phyloP scores from a whole-genome alignment of 2,888 invertebrate genomes.

The Yponomeuta cagnagella region DNA sequence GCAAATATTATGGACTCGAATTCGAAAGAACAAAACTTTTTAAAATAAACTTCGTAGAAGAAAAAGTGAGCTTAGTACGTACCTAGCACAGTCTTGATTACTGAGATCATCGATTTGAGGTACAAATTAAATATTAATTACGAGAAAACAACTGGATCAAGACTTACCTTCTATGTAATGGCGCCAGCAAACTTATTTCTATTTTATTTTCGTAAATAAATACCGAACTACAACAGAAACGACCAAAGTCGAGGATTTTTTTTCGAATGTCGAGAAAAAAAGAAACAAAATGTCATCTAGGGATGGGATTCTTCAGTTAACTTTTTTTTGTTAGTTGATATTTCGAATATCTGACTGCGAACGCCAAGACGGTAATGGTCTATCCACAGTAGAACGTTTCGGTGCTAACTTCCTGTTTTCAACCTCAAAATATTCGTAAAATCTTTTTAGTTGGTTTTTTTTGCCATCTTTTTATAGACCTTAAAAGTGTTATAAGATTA shows the following conservation, averaged over 20 bases:
- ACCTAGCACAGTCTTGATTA: background rate
- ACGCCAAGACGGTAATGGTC: no score
- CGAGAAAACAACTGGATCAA: background rate
- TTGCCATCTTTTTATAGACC: no score
- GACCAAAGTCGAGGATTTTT: background rate
- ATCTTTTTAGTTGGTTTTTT: no score
- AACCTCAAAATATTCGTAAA: no score
- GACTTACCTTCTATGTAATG: background rate
- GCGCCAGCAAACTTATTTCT: background rate
- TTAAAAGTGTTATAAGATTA: no score
- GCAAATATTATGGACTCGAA: background rate
- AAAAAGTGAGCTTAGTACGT: background rate
- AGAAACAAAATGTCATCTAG: background rate
- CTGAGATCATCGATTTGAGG: background rate
- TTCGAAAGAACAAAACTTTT: background rate
- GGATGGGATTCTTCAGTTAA: background rate
- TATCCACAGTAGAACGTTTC: no score
- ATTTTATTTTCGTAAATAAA: background rate
- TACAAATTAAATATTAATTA: background rate
- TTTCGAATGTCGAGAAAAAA: background rate
- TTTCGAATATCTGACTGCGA: no score
- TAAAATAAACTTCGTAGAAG: background rate
- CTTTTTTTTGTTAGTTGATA: no score
- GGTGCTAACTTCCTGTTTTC: no score
- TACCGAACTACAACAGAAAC: background rate